Conservation (phyloP, 2,888 invertebrate species). For the Amiota communis region DNA sequence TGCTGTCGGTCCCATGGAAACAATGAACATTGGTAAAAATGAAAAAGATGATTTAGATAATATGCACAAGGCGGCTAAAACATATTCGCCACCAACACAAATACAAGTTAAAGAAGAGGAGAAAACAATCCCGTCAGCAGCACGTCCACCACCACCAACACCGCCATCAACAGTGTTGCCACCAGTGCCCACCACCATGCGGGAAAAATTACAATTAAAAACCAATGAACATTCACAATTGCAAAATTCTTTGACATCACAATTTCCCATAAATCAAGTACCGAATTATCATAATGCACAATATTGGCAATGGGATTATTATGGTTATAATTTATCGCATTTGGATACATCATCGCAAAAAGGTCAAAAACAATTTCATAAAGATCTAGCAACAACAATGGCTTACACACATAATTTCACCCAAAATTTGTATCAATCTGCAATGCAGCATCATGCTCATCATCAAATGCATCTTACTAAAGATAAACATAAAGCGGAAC, state of each 20-base stretch:
- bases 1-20: neutral
- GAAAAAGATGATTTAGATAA: neutral
- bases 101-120: slow-evolving; percentile 67
- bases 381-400: slow-evolving; percentile 73
- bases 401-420: slow-evolving; percentile 71
- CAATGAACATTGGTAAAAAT: slow-evolving; percentile 8
- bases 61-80: neutral
- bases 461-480: slow-evolving; percentile 70
- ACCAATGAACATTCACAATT: slow-evolving; percentile 63
- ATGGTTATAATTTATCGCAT: slow-evolving; percentile 77
- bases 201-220: slow-evolving; percentile 62
- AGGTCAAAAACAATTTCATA: slow-evolving; percentile 76
- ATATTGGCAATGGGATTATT: slow-evolving; percentile 80
- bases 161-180: slow-evolving; percentile 44
- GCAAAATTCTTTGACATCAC: slow-evolving; percentile 74
- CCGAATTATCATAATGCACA: slow-evolving; percentile 80
- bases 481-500: slow-evolving; percentile 66
- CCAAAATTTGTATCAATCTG: slow-evolving; percentile 71
- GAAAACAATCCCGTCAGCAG: slow-evolving; percentile 43
- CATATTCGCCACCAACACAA: slow-evolving; percentile 40
- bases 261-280: slow-evolving; percentile 79
- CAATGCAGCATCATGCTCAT: slow-evolving; percentile 70
- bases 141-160: slow-evolving; percentile 35
- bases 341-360: slow-evolving; percentile 76
- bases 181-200: slow-evolving; percentile 44